Conservation (phyloP, 2,113 vertebrate genomes). For the Eudyptes chrysolophus region DNA sequence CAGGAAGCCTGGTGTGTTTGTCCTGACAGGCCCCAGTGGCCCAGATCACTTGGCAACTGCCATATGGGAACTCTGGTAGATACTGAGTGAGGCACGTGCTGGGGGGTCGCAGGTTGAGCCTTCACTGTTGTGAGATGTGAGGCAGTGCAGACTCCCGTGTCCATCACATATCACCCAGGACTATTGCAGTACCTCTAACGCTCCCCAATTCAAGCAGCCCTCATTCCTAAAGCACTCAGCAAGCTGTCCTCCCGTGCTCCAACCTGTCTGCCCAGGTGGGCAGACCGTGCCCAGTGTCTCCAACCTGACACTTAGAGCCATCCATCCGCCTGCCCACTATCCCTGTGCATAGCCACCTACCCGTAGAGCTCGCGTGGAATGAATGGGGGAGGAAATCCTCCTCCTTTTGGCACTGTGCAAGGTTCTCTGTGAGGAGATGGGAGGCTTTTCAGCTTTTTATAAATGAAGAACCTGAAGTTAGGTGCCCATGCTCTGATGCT, state of each 20-base stretch:
- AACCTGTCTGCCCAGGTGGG: not conserved
- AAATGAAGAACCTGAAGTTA: not conserved
- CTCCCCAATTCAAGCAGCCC: not conserved
- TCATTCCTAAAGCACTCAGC: not conserved
- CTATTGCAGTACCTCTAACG: not conserved
- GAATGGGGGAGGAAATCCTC: not conserved
- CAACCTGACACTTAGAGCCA: not conserved
- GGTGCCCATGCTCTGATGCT: not conserved
- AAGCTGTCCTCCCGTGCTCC: not conserved
- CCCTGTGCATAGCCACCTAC: not conserved
- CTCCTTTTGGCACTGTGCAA: not conserved
- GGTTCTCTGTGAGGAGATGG: not conserved
- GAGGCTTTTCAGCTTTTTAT: not conserved
- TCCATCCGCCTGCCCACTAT: accelerated
- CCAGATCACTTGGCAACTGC: not conserved
- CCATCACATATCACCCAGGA: not conserved
- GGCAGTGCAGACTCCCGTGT: not conserved
- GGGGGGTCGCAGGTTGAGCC: not conserved
- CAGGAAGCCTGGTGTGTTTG: not conserved
- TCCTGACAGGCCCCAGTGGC: not conserved
- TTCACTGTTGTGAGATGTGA: not conserved
- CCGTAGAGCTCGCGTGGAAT: accelerated
- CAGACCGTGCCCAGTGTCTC: no score
- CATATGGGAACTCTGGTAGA: not conserved
- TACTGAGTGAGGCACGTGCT: not conserved